Conservation (phyloP, 2,888 invertebrate genomes). For the Ectemnius continuus region DNA sequence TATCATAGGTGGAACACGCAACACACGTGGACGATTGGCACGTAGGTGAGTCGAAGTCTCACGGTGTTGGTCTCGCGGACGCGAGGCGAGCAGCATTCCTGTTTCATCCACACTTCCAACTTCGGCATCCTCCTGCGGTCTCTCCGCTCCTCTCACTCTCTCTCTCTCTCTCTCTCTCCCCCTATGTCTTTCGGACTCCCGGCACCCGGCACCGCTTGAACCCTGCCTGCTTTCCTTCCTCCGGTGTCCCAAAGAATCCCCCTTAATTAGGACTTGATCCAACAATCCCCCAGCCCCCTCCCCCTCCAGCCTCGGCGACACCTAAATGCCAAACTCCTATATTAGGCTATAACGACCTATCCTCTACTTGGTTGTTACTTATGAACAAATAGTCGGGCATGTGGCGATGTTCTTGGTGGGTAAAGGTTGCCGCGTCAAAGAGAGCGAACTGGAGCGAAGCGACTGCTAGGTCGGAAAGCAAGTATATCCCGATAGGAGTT, state of each 20-base stretch:
- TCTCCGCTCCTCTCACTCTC: constrained; percentile 26
- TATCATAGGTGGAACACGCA: constrained; percentile 36
- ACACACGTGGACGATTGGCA: constrained; percentile 43
- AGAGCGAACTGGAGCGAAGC: constrained; percentile 37
- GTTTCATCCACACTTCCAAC: constrained; percentile 68
- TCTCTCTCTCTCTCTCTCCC: not conserved
- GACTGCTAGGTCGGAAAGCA: constrained; percentile 38
- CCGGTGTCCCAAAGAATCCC: not conserved
- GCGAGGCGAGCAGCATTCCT: constrained; percentile 76
- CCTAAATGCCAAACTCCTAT: too few species aligned
- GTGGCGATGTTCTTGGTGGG: too few species aligned
- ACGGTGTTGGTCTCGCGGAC: constrained; percentile 50
- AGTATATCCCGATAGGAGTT: constrained; percentile 21
- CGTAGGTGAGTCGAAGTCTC: constrained; percentile 26
- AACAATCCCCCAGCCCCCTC: too few species aligned
- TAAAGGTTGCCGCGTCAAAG: not conserved
- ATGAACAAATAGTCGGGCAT: too few species aligned
- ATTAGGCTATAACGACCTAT: too few species aligned
- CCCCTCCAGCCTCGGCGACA: too few species aligned
- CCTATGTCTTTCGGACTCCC: not conserved
- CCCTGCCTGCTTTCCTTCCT: constrained; percentile 2
- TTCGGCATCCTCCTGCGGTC: constrained; percentile 59
- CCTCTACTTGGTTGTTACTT: too few species aligned
- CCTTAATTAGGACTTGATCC: too few species aligned
- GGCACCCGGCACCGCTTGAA: too few species aligned